Percentiles rank a stretch among this genome's conserved stretches.
Evolutionary conservation across 2,888 invertebrate species (phyloP).

Genomic region (Cecidostiba fungosa): DNA sequence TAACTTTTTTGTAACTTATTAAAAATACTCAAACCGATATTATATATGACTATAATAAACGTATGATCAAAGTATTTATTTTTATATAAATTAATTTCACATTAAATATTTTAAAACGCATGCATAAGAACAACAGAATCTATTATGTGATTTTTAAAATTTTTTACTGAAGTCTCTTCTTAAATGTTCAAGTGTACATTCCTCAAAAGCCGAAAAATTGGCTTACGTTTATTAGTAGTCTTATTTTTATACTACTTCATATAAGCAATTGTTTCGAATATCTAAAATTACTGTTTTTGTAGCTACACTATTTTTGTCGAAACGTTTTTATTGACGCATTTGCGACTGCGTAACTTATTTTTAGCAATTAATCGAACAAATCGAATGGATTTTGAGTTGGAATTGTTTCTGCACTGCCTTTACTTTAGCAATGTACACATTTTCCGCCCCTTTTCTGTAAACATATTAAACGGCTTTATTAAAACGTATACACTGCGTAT

Average conservation of each 20-base stretch:
- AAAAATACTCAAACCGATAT: slow-evolving; percentile 43
- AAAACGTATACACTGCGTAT: slow-evolving; percentile 43
- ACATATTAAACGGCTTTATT: slow-evolving; percentile 39
- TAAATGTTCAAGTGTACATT: slow-evolving; percentile 57
- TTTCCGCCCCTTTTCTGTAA: slow-evolving; percentile 17
- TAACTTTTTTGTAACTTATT: slow-evolving; percentile 17
- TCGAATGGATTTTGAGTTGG: slow-evolving; percentile 33
- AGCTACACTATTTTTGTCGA: slow-evolving; percentile 17
- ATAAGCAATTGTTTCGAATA: slow-evolving; percentile 26
- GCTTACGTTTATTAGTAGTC: slow-evolving; percentile 52
- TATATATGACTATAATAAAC: slow-evolving; percentile 30
- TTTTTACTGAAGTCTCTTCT: slow-evolving; percentile 56
- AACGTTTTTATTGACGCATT: slow-evolving; percentile 40
- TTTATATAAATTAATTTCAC: slow-evolving; percentile 22
- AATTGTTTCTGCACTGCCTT: slow-evolving; percentile 24
- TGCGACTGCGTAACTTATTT: slow-evolving; percentile 46
- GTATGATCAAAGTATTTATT: slow-evolving; percentile 34
- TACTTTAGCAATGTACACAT: slow-evolving; percentile 40
- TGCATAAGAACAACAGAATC: neutral
- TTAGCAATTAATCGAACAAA: slow-evolving; percentile 11
- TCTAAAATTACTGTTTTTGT: slow-evolving; percentile 36
- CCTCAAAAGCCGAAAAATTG: slow-evolving; percentile 58
- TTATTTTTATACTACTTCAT: slow-evolving; percentile 70
- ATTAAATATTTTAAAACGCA: neutral
- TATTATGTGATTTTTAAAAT: slow-evolving; percentile 21